These are phyloP conservation scores for Ahaetulla prasina DNA, from an alignment of 2,113 vertebrate species.

Conservation along the genomic window DNA sequence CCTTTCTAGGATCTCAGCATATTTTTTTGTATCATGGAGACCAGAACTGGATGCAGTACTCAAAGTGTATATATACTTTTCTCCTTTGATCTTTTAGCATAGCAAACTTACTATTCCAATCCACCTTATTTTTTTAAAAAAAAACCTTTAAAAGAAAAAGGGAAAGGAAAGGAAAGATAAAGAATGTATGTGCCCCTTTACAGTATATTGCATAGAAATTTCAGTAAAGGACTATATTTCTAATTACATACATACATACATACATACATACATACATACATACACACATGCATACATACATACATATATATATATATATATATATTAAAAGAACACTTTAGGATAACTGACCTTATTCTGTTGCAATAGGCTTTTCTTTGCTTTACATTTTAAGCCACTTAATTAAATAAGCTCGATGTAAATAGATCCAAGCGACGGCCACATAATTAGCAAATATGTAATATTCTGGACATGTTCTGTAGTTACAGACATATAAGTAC, in stretches of 20 bases:
- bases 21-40: neutral
- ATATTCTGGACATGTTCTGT: neutral
- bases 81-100: neutral
- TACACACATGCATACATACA: too few species aligned
- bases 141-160: neutral
- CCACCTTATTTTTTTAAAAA: neutral
- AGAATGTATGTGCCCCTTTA: neutral
- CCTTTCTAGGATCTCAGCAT: neutral
- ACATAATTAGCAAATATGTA: neutral
- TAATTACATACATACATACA: too few species aligned
- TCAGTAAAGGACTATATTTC: neutral
- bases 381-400: neutral
- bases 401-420: neutral
- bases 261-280: too few species aligned
- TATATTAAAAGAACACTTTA: neutral
- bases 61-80: neutral
- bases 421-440: rapidly evolving
- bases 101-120: neutral
- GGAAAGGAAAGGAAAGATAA: neutral
- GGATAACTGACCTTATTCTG: neutral
- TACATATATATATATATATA: too few species aligned
- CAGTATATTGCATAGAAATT: neutral
- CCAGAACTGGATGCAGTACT: neutral
- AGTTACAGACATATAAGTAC: rapidly evolving
- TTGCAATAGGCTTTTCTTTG: neutral